These are phyloP conservation scores for Zaprionus lineosus DNA, from an alignment of 2,888 invertebrate species.

Conservation along the genomic window DNA sequence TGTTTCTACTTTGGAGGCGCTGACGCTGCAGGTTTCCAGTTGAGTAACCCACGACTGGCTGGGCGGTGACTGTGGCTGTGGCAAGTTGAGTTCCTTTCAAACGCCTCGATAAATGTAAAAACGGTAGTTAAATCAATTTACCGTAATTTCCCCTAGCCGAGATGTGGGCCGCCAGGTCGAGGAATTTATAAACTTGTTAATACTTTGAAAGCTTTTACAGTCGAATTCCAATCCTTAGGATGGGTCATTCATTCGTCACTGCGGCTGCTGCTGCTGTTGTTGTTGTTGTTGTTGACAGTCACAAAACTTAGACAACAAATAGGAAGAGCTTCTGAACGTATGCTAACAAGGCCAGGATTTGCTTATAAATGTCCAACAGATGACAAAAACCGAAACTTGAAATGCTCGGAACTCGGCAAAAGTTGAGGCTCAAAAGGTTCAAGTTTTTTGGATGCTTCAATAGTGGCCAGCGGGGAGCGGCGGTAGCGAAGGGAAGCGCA, in stretches of 20 bases:
- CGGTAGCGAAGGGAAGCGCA: no score
- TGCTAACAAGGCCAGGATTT: slow-evolving; percentile 61
- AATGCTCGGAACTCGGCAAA: slow-evolving; percentile 8
- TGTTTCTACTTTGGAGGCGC: no score
- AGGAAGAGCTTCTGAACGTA: slow-evolving; percentile 30
- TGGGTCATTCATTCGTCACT: not conserved
- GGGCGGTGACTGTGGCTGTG: slow-evolving; percentile 9
- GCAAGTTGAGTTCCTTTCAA: slow-evolving; percentile 2
- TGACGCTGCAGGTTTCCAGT: no score
- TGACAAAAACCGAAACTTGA: slow-evolving; percentile 38
- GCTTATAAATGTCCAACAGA: slow-evolving; percentile 72
- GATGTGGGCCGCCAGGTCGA: slow-evolving; percentile 14
- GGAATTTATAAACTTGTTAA: slow-evolving; percentile 61
- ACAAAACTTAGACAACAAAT: slow-evolving; percentile 51
- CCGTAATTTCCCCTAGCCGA: slow-evolving; percentile 13
- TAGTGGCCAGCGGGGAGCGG: no score
- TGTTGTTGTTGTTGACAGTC: slow-evolving; percentile 66
- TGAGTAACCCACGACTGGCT: no score
- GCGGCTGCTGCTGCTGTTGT: slow-evolving; percentile 7
- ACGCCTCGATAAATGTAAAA: slow-evolving; percentile 27
- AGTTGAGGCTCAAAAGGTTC: no score
- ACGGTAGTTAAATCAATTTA: slow-evolving; percentile 39
- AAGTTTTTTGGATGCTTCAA: slow-evolving; percentile 42
- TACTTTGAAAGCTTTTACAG: slow-evolving; percentile 65
- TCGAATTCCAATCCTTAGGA: slow-evolving; percentile 34